Evolutionary conservation across 1,140 invertebrate species (phyloP), one percentile per base, ranked within the genome.

Genomic region (Pseudobourletiella spinata): DNA sequence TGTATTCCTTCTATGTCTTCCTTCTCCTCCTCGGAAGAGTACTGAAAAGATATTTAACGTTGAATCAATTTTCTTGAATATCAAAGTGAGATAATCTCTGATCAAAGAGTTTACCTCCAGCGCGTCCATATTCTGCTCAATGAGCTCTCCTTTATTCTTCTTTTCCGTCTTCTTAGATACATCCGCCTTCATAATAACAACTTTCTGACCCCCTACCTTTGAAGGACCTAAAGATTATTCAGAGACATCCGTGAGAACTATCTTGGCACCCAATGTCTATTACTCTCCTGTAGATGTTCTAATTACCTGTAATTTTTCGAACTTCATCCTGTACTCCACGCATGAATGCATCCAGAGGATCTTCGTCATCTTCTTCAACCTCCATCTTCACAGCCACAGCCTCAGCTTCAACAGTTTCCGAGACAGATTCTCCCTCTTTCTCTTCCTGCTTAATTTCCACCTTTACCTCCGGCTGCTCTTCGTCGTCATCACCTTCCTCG

Each of bases 281-380:
- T n/a, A n/a, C n/a, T n/a, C n/a, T n/a, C n/a, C n/a, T n/a, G n/a
- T n/a, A n/a, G n/a, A n/a, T n/a, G n/a, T n/a, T n/a, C n/a, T n/a
- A n/a, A n/a, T n/a, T 48, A 48, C 46, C 46, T 20, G 46, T 91
- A 1, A 93, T 87, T 76, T 92, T 89, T n/a, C 89, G 80, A 16
- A 95, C 91, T 81, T 96, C 91, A 72, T 86, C 85, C 74, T 87
- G 84, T 15, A 89, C 85, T 70, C 81, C 78, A 85, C 79, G 83
- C 95, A 98, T 98, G 73, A 89, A 98, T 6, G 93, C 94, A 83
- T 98, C 94, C 4, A 98, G 77, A 15, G 95, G 91, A 81, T 98
- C 95, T 50, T 95, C 84, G 75, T 96, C 92, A 64, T 92, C 79
- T 51, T 76, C 77, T 28, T 74, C 74, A 55, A 76, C 76, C 56